Percentiles rank a stretch among this genome's conserved stretches.
Conservation (phyloP, 1,140 invertebrate species). For the Proales similis region DNA sequence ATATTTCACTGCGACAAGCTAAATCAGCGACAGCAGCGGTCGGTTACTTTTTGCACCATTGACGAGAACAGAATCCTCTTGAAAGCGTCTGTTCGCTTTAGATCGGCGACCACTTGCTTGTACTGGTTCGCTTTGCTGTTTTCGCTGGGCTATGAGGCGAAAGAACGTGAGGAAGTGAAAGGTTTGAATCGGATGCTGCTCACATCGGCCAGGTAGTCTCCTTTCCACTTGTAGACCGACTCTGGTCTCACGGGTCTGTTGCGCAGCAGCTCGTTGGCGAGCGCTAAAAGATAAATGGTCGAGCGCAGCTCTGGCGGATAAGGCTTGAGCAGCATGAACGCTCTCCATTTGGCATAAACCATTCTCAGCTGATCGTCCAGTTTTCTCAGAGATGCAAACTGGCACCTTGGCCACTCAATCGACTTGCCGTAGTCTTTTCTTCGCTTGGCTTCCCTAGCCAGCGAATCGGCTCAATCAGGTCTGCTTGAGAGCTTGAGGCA, state of each 20-base stretch:
- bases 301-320: constrained; percentile 77
- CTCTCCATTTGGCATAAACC: constrained; percentile 67
- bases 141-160: constrained; percentile 31
- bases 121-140: constrained; percentile 13
- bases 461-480: no score
- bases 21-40: no score
- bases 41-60: constrained; percentile 22
- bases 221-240: constrained; percentile 73
- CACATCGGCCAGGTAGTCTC: constrained; percentile 74
- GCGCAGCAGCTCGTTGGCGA: constrained; percentile 67
- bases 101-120: neutral
- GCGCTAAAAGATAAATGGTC: constrained; percentile 70
- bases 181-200: no score
- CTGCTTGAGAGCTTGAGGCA: no score
- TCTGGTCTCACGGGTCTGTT: constrained; percentile 73
- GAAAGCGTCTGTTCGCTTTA: constrained; percentile 19
- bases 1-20: neutral
- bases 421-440: constrained; percentile 68
- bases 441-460: constrained; percentile 51
- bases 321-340: constrained; percentile 71
- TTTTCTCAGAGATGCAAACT: constrained; percentile 54
- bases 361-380: constrained; percentile 54
- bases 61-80: constrained; percentile 21
- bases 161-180: no score
- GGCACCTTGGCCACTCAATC: constrained; percentile 70